Conservation (phyloP, 2,888 invertebrate genomes). For the Geophilus truncorum region DNA sequence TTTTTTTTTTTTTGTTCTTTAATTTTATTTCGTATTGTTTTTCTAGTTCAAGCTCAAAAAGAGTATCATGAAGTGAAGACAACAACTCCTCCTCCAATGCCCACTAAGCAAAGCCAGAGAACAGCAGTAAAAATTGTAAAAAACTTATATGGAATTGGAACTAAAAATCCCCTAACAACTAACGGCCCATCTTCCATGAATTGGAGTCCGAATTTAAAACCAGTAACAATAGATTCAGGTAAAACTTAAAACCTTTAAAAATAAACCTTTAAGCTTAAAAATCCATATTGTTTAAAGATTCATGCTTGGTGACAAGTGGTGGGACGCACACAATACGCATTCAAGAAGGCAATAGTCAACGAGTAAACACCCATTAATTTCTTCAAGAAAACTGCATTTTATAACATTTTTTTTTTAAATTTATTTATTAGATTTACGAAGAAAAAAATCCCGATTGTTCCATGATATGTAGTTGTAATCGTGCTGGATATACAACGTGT, state of each 20-base stretch:
- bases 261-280: not conserved
- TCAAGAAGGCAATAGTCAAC: not conserved
- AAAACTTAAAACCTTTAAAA: too few species aligned
- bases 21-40: not conserved
- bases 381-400: slow-evolving; percentile 34
- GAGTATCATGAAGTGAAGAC: slow-evolving; percentile 1
- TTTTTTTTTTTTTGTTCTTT: not conserved
- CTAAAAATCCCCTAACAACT: not conserved
- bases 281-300: not conserved
- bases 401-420: too few species aligned
- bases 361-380: not conserved
- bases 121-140: not conserved
- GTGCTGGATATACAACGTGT: slow-evolving; percentile 60
- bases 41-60: slow-evolving; percentile 6
- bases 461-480: slow-evolving; percentile 79
- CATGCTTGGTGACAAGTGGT: not conserved
- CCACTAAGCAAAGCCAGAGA: not conserved
- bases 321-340: not conserved
- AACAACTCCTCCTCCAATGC: not conserved
- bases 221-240: not conserved
- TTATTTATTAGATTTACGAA: slow-evolving; percentile 70
- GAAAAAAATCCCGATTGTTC: slow-evolving; percentile 85
- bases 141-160: not conserved
- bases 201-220: not conserved
- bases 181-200: not conserved